Evolutionary conservation across 2,888 invertebrate species (phyloP), one percentile per base, ranked within the genome.

Genomic region (Sinodicranocentrus sp.): DNA sequence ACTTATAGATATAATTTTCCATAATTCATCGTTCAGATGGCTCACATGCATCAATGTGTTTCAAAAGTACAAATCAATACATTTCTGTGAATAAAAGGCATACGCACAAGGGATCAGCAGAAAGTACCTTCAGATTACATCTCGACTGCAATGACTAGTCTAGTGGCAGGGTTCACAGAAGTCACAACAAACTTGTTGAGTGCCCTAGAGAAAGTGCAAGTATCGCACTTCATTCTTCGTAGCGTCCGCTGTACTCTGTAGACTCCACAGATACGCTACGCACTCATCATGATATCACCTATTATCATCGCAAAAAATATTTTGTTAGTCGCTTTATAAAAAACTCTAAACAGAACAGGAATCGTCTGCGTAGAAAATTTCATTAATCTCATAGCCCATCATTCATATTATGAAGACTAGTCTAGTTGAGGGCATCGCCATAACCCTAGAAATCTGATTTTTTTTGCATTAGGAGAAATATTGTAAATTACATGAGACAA

Each of bases 191-290:
- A 48, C 63, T 80, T 73, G 73, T 72, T 73, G 72, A 65, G 33
- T 54, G 80, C 63, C 72, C 67, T 80, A 72, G 80, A 67, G 80
- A 80, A 80, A 80, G 80, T 80, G 80, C n/a, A 67, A 63, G 13
- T 57, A 61, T 19, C 19, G 48, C n/a, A 3, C 33, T 33, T 33
- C 3, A 33, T 10, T 33, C 33, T n/a, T n/a, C n/a, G n/a, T n/a
- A n/a, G n/a, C n/a, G n/a, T n/a, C n/a, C n/a, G n/a, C n/a, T n/a
- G 10, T 33, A 33, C 33, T 3, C 33, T 33, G 3, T 10, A 33
- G 10, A 33, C 10, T 33, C 33, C 33, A 33, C 10, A 33, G 33
- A 6, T 8, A 57, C 6, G 57, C 25, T 61, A n/a, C 15, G 61
- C 61, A 61, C 61, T 28, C 61, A 61, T 33, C 61, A n/a, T 33